Conservation (phyloP, 2,888 invertebrate species). For the Acleris sparsana region DNA sequence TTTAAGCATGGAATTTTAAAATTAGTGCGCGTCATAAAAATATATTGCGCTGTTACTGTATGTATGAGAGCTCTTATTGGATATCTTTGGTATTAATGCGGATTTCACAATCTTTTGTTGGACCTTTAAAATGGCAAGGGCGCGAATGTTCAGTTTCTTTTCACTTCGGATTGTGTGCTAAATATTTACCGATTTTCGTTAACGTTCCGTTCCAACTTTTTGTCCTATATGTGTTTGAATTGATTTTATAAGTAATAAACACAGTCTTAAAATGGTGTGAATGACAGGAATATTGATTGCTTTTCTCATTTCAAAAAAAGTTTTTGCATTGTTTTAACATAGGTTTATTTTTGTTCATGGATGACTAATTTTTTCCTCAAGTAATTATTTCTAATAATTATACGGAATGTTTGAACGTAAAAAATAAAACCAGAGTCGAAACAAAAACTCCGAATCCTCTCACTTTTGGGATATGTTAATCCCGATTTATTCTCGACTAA, state of each 20-base stretch:
- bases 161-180: slow-evolving; percentile 16
- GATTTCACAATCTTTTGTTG: slow-evolving; percentile 30
- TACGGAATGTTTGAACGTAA: neutral
- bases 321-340: too few relatives aligned
- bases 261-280: too few relatives aligned
- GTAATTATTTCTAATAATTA: neutral
- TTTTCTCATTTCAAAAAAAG: too few relatives aligned
- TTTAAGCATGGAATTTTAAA: slow-evolving; percentile 67
- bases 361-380: too few relatives aligned
- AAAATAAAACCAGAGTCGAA: neutral
- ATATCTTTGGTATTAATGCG: slow-evolving; percentile 21
- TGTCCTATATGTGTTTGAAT: too few relatives aligned
- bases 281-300: too few relatives aligned
- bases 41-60: slow-evolving; percentile 23
- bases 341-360: too few relatives aligned
- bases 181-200: slow-evolving; percentile 19
- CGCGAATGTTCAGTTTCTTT: slow-evolving; percentile 21
- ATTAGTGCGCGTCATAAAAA: slow-evolving; percentile 70
- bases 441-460: slow-evolving; percentile 23
- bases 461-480: slow-evolving; percentile 72
- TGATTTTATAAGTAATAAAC: too few relatives aligned
- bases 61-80: slow-evolving; percentile 31
- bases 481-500: slow-evolving; percentile 64
- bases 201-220: neutral
- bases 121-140: slow-evolving; percentile 22